phyloP scores from a whole-genome alignment of 2,113 vertebrate genomes.

The Meriones unguiculatus region DNA sequence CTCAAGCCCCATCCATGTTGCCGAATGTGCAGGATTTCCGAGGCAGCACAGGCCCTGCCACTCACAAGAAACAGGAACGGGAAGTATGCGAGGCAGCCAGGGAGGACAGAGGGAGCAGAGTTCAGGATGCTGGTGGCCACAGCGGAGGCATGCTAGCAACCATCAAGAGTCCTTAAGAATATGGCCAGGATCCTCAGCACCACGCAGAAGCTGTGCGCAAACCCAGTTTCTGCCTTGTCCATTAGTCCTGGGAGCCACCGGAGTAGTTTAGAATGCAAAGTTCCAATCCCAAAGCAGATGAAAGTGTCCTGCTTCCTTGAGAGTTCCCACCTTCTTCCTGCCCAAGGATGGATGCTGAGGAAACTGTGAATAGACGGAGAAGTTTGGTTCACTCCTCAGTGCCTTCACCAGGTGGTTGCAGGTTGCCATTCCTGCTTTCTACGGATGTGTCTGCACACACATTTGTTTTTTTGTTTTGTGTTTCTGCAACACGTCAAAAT shows the following conservation, averaged over 20 bases:
- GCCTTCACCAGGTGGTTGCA: not conserved
- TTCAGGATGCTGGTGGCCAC: not conserved
- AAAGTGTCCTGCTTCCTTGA: not conserved
- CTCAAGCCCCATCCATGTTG: not conserved
- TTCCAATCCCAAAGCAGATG: not conserved
- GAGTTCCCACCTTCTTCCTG: not conserved
- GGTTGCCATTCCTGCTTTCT: not conserved
- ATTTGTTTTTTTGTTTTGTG: not conserved
- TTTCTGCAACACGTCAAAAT: conserved; percentile 34
- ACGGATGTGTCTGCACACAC: not conserved
- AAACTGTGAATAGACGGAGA: not conserved
- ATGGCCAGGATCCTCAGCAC: not conserved
- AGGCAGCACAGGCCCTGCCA: not conserved
- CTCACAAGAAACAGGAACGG: not conserved
- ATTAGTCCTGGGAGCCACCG: not conserved
- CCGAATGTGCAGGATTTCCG: not conserved
- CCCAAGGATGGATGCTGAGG: not conserved
- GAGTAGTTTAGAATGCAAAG: not conserved
- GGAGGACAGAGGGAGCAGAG: not conserved
- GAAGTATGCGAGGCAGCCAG: not conserved
- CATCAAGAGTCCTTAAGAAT: not conserved
- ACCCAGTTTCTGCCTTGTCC: not conserved
- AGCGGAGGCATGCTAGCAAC: not conserved
- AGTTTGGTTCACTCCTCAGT: not conserved
- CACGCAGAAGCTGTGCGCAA: not conserved